These are phyloP conservation scores for Gymnoscopelus microlampas DNA, from an alignment of 2,797 vertebrate species.

Conservation along the genomic window DNA sequence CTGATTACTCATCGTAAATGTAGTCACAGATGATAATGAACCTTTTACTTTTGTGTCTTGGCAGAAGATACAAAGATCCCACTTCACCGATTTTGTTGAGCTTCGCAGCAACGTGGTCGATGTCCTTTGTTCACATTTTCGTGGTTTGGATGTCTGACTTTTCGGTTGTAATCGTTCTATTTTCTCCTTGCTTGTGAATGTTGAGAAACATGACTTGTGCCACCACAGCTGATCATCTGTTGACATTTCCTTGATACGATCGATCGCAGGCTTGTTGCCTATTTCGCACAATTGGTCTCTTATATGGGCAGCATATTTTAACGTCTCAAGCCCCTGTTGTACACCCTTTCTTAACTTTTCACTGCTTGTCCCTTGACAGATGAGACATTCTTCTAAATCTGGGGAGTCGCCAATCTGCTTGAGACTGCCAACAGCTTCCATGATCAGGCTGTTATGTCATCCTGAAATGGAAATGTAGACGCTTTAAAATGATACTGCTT, in stretches of 20 bases:
- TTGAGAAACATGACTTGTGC: not conserved
- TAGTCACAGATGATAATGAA: not conserved
- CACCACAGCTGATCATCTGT: slow-evolving; percentile 6
- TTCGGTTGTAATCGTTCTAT: not conserved
- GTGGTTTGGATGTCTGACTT: not conserved
- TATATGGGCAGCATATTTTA: slow-evolving; percentile 5
- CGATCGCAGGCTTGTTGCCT: not conserved
- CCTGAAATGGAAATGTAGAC: no score
- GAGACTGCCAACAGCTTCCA: no score
- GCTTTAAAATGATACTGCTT: no score
- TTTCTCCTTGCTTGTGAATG: not conserved
- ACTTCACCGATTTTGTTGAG: not conserved
- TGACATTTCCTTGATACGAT: not conserved
- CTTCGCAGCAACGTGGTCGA: not conserved
- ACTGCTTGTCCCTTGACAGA: slow-evolving; percentile 2
- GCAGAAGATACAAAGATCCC: slow-evolving; percentile 10
- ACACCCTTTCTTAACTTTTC: not conserved
- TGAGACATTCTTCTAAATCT: not conserved
- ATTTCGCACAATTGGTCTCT: not conserved
- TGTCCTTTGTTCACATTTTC: not conserved
- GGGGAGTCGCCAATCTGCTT: no score
- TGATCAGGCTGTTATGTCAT: no score
- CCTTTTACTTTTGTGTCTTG: slow-evolving; percentile 3
- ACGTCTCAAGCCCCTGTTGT: slow-evolving; percentile 2
- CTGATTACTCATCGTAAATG: not conserved